Percentiles rank a stretch among this genome's conserved stretches.
These are phyloP conservation scores for Dendroctonus ponderosae DNA, from an alignment of 1,140 invertebrate genomes.

Conservation along the genomic window DNA sequence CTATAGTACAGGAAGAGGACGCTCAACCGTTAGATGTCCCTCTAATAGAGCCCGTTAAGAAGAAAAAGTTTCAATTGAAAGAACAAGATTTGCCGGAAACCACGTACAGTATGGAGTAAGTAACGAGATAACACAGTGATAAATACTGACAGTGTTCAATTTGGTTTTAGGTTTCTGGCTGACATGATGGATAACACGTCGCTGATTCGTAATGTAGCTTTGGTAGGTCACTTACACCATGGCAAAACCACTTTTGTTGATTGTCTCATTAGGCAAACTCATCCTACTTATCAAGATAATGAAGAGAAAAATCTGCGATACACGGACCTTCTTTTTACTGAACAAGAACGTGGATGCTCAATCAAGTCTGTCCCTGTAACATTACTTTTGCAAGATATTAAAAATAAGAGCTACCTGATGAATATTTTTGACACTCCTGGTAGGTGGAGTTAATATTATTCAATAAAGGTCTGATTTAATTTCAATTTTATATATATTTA, in stretches of 20 bases:
- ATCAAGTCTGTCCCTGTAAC: slow-evolving; percentile 97
- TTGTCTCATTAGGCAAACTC: slow-evolving; percentile 95
- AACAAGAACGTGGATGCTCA: slow-evolving; percentile 95
- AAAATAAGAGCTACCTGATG: slow-evolving; percentile 91
- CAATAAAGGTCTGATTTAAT: not conserved
- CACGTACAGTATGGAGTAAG: slow-evolving; percentile 91
- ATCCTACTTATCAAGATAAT: slow-evolving; percentile 77
- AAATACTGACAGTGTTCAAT: not conserved
- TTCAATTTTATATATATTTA: slow-evolving; percentile 38
- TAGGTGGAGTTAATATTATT: slow-evolving; percentile 37
- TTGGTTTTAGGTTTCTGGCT: slow-evolving; percentile 69
- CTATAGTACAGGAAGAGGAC: slow-evolving; percentile 99
- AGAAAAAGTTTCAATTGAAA: slow-evolving; percentile 93
- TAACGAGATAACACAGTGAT: slow-evolving; percentile 24
- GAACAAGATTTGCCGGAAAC: slow-evolving; percentile 94
- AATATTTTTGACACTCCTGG: slow-evolving; percentile 98
- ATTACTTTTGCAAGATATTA: slow-evolving; percentile 88
- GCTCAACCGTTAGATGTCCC: slow-evolving; percentile 93
- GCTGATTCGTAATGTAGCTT: slow-evolving; percentile 92
- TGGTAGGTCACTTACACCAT: slow-evolving; percentile 97
- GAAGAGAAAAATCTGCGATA: slow-evolving; percentile 84
- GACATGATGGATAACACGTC: slow-evolving; percentile 97
- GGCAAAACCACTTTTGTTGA: slow-evolving; percentile 99
- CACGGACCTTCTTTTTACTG: slow-evolving; percentile 96
- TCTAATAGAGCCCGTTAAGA: slow-evolving; percentile 87